Conservation (phyloP, 2,888 invertebrate species). For the Galerucella calmariensis region DNA sequence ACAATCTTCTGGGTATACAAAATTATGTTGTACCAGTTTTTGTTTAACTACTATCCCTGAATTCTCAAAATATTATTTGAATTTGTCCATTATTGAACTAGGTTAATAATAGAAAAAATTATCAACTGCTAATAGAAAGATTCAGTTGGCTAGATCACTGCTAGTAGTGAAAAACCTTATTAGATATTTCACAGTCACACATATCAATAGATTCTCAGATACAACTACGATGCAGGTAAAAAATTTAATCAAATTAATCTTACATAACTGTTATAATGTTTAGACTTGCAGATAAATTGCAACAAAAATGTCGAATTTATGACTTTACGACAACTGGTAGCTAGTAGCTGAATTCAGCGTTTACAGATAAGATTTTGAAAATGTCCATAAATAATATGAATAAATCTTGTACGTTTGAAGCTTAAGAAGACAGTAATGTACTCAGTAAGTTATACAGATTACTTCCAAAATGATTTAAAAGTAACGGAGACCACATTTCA, state of each 20-base stretch:
- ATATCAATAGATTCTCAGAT: neutral
- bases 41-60: too few species aligned
- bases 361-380: conserved; percentile 23
- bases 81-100: too few species aligned
- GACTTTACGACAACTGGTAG: conserved; percentile 16
- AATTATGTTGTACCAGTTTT: too few species aligned
- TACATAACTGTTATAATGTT: conserved; percentile 21
- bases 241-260: conserved; percentile 10
- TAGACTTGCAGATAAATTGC: neutral
- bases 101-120: too few species aligned
- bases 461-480: too few species aligned
- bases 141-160: too few species aligned
- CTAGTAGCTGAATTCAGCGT: conserved; percentile 1
- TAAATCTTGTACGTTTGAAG: conserved; percentile 19
- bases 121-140: too few species aligned
- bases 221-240: neutral
- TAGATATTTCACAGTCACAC: neutral
- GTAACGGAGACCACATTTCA: too few species aligned
- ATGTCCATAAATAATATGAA: conserved; percentile 24
- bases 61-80: too few species aligned
- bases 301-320: conserved; percentile 22
- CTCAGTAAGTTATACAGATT: neutral
- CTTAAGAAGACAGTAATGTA: neutral
- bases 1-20: too few species aligned
- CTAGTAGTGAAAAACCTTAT: neutral